Evolutionary conservation across 2,888 invertebrate species (phyloP).

Genomic region (Tetragnatha montana): DNA sequence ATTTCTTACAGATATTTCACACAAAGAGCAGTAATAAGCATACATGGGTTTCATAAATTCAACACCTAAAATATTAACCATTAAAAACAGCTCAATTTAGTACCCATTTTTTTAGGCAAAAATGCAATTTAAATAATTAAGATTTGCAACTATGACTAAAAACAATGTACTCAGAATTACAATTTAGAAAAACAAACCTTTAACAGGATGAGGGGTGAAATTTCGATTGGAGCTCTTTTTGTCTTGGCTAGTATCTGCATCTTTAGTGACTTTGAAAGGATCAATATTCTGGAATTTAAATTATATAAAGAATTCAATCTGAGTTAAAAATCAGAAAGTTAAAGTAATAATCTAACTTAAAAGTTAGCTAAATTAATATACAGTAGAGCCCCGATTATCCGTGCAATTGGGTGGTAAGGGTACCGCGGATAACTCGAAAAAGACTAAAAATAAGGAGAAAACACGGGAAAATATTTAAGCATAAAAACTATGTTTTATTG

Average conservation of each 20-base stretch:
- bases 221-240: neutral
- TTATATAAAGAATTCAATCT: neutral
- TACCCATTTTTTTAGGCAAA: neutral
- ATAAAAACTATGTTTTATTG: too few species aligned
- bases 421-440: too few species aligned
- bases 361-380: neutral
- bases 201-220: neutral
- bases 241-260: neutral
- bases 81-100: neutral
- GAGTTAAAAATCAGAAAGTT: too few species aligned
- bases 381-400: too few species aligned
- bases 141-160: neutral
- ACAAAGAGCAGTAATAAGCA: constrained; percentile 44
- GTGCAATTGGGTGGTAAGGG: too few species aligned
- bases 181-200: constrained; percentile 6
- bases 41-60: constrained; percentile 54
- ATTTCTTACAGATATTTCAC: constrained; percentile 19
- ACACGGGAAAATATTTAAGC: too few species aligned
- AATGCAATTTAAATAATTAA: neutral
- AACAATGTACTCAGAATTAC: neutral
- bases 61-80: constrained; percentile 31
- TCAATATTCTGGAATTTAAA: constrained; percentile 10
- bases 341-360: too few species aligned
- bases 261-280: neutral
- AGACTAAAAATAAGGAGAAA: too few species aligned